phyloP scores from a whole-genome alignment of 2,113 vertebrate genomes.

The Callithrix jacchus region DNA sequence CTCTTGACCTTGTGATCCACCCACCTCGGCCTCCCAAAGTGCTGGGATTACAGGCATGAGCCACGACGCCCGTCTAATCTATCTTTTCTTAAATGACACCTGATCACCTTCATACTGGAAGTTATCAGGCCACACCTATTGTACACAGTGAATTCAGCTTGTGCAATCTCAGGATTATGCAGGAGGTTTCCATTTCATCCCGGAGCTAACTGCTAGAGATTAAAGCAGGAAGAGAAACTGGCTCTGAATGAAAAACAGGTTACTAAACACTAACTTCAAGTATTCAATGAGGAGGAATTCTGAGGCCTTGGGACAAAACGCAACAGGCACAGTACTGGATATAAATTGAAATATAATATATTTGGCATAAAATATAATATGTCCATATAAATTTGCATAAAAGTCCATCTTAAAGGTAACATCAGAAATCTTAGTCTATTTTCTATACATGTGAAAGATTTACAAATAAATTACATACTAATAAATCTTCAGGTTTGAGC shows the following conservation, averaged over 20 bases:
- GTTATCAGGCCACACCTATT: background rate
- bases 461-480: background rate
- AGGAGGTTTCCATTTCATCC: background rate
- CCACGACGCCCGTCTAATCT: background rate
- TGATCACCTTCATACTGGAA: background rate
- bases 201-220: background rate
- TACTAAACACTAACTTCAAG: background rate
- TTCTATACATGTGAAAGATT: background rate
- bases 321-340: background rate
- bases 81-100: background rate
- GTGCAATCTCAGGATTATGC: background rate
- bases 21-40: no score
- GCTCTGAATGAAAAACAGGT: background rate
- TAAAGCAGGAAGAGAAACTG: constrained; percentile 7
- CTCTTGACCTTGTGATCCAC: no score
- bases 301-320: background rate
- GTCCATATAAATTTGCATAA: no score
- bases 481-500: background rate
- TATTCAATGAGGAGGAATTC: background rate
- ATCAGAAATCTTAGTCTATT: background rate
- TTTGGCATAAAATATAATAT: no score
- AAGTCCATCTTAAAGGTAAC: background rate
- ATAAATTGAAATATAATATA: no score
- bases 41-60: no score
- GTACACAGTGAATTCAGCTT: background rate